A percentile compares a stretch with the other conserved stretches of the same genome.
Evolutionary conservation across 2,113 vertebrate genomes (phyloP).

Genomic region (Noctilio leporinus): DNA sequence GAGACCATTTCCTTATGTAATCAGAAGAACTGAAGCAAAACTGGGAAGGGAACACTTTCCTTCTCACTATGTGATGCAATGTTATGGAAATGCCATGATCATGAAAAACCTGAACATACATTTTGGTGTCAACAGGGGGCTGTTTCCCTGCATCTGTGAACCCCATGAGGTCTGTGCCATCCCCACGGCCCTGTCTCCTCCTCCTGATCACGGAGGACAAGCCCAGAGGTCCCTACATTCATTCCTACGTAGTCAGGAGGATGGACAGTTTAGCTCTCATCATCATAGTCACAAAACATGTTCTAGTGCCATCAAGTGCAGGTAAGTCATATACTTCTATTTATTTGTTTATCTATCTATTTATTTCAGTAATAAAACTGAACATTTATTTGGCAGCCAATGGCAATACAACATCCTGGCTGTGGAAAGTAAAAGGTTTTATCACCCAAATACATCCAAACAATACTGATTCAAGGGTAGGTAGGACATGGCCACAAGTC

Average conservation of each 20-base stretch:
- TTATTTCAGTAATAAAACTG: conserved; percentile 17
- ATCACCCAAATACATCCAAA: not conserved
- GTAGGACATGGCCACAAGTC: not conserved
- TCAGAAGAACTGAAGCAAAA: not conserved
- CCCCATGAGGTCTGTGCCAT: no score
- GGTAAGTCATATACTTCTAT: not conserved
- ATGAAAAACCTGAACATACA: not conserved
- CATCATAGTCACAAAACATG: not conserved
- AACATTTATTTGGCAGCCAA: conserved; percentile 75
- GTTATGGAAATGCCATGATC: rapidly evolving
- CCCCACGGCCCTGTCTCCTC: rapidly evolving
- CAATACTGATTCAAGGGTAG: not conserved
- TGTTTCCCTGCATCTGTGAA: not conserved
- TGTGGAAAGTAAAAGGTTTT: conserved; percentile 44
- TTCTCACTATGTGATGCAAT: not conserved
- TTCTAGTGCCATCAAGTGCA: not conserved
- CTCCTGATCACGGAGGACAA: not conserved
- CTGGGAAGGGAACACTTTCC: not conserved
- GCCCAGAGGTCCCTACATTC: not conserved
- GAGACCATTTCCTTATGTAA: not conserved
- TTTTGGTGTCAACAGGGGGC: not conserved
- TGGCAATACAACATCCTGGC: conserved; percentile 70
- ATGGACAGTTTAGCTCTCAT: not conserved
- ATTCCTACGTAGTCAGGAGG: not conserved
- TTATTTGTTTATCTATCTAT: not conserved